phyloP scores from a whole-genome alignment of 2,888 invertebrate genomes.

The Lasioglossum figueresi region DNA sequence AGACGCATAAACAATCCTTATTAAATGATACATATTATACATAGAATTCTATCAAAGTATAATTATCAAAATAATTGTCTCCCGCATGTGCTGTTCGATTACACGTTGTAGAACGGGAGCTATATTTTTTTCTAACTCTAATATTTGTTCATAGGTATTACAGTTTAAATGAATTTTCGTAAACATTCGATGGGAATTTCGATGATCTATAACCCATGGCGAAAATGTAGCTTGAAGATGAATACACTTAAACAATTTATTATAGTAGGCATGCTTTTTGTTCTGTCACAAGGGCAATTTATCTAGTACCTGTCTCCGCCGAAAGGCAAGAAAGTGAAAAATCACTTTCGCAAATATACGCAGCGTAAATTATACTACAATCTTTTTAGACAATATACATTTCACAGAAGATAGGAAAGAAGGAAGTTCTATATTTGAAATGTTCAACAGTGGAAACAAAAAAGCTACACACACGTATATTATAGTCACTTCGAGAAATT shows the following conservation, averaged over 20 bases:
- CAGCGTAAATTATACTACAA: slow-evolving; percentile 10
- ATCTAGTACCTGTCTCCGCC: slow-evolving; percentile 35
- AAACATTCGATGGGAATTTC: slow-evolving; percentile 18
- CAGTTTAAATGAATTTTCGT: slow-evolving; percentile 3
- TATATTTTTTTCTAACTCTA: background rate
- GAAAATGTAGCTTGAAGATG: slow-evolving; percentile 25
- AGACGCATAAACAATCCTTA: slow-evolving; percentile 16
- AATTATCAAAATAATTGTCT: slow-evolving; percentile 42
- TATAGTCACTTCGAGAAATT: slow-evolving; percentile 16
- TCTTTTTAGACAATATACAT: background rate
- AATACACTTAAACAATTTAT: slow-evolving; percentile 5
- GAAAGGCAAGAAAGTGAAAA: slow-evolving; percentile 9
- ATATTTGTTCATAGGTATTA: background rate
- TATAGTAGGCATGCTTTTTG: slow-evolving; percentile 18
- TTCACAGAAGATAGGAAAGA: background rate
- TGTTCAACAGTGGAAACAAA: slow-evolving; percentile 13
- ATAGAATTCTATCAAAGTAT: slow-evolving; percentile 31
- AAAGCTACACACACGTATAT: background rate
- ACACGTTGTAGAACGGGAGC: slow-evolving; percentile 2
- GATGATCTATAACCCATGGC: slow-evolving; percentile 1
- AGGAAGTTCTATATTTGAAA: slow-evolving; percentile 8
- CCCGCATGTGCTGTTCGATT: slow-evolving; percentile 20
- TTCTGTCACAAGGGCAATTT: background rate
- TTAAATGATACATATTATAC: slow-evolving; percentile 22
- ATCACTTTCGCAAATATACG: background rate